These are phyloP conservation scores for Sibirionetta formosa DNA, from an alignment of 2,797 vertebrate genomes.

Conservation along the genomic window DNA sequence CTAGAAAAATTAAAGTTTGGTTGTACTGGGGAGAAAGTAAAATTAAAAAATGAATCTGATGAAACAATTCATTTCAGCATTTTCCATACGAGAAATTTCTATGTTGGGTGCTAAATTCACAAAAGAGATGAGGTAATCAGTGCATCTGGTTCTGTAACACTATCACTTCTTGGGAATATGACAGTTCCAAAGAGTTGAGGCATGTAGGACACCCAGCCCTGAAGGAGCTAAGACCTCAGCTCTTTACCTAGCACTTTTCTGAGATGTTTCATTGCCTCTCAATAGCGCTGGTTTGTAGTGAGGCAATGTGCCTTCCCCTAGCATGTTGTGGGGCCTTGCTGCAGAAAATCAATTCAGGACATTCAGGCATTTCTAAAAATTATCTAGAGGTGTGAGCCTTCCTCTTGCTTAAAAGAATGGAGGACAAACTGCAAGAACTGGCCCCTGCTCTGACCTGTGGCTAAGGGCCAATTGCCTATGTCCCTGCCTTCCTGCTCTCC, in stretches of 20 bases:
- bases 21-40: background rate
- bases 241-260: background rate
- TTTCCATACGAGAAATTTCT: background rate
- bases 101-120: background rate
- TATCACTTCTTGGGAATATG: background rate
- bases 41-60: background rate
- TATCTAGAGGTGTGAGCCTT: accelerated
- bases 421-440: background rate
- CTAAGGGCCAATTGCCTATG: background rate
- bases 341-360: background rate
- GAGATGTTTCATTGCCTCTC: background rate
- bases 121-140: background rate
- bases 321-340: accelerated
- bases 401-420: background rate
- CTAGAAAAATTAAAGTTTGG: background rate
- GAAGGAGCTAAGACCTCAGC: background rate
- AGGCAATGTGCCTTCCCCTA: background rate
- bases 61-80: background rate
- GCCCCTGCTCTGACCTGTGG: background rate
- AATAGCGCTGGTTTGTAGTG: background rate
- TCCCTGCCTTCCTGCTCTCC: background rate
- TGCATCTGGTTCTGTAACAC: background rate
- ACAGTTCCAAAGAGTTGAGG: background rate
- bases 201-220: background rate
- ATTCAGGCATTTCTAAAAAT: background rate